Evolutionary conservation across 2,113 vertebrate species (phyloP).

Genomic region (Lampris incognitus): DNA sequence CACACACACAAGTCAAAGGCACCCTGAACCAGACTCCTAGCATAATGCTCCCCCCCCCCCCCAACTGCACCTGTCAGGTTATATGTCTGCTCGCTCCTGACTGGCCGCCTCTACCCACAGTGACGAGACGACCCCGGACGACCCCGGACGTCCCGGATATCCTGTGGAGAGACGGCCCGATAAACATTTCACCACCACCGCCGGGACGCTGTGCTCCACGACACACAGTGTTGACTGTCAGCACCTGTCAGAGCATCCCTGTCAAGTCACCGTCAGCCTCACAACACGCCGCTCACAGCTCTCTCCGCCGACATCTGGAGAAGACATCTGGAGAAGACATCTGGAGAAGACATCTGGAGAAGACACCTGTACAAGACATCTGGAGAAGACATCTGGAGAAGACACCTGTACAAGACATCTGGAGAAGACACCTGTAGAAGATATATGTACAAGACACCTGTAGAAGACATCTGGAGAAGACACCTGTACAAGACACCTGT

Average conservation of each 20-base stretch:
- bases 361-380: no score
- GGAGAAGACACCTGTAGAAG: no score
- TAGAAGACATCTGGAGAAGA: no score
- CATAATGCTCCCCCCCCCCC: background rate
- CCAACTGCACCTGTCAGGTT: constrained; percentile 21
- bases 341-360: no score
- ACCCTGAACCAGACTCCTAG: background rate
- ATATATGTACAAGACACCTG: no score
- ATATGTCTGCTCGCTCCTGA: constrained; percentile 25
- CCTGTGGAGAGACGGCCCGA: no score
- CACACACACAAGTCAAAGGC: background rate
- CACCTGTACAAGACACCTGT: no score
- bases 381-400: no score
- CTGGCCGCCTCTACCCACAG: constrained; percentile 17
- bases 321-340: no score
- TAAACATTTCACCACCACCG: background rate
- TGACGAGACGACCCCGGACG: constrained; percentile 43
- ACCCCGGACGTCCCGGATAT: constrained; percentile 5
- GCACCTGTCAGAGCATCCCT: constrained; percentile 51
- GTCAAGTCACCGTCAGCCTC: constrained; percentile 63
- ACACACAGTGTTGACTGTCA: constrained; percentile 54
- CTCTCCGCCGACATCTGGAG: constrained; percentile 36
- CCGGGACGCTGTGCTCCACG: constrained; percentile 29
- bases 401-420: no score
- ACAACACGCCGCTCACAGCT: constrained; percentile 52